Base-by-base conservation (phyloP, 1,140 invertebrate species). In the Aphis craccivora region DNA sequence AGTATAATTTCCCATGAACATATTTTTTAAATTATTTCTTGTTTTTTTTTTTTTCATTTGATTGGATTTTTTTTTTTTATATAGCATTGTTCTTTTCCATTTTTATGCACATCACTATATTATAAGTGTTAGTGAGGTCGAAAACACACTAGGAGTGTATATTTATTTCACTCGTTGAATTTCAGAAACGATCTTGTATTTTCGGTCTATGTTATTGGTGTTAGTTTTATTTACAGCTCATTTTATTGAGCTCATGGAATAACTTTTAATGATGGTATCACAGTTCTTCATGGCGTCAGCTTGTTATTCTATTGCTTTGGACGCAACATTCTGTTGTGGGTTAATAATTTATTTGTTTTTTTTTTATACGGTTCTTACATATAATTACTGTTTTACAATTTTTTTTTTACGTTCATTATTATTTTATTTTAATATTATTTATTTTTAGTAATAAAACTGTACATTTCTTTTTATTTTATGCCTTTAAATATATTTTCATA, bases 391-490 rank as follows among this genome's bases (percentile, higher is more conserved):
- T 87, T 87, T n/a, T 20, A 25, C 43, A 20, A 18, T n/a, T 48
- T 83, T 51, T 45, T 87, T 48, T 48, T 45, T n/a, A 48, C 30
- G 84, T 48, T 45, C 30, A 87, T 45, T 48, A 87, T 87, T 87
- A 87, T 87, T 87, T 87, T 87, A n/a, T 87, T 45, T 87, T 87
- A 87, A 87, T 87, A 48, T 87, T 25, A 86, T 43, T 30, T 40
- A 40, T 86, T 43, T 45, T 48, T 87, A 2, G 25, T 45, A 87
- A 43, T 48, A 48, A 37, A 45, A 87, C 11, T 45, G 25, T 30
- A 48, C 18, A n/a, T 40, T 83, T 83, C 0, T 23, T 83, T 83
- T 83, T 37, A 40, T 83, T 83, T 40, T 86, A 43, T 86, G 83
- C 1, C 60, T 76, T 76, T 6, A 20, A 76, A 76, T 76, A 35